These are phyloP conservation scores for Rhineura floridana DNA, from an alignment of 2,113 vertebrate species.

Conservation along the genomic window DNA sequence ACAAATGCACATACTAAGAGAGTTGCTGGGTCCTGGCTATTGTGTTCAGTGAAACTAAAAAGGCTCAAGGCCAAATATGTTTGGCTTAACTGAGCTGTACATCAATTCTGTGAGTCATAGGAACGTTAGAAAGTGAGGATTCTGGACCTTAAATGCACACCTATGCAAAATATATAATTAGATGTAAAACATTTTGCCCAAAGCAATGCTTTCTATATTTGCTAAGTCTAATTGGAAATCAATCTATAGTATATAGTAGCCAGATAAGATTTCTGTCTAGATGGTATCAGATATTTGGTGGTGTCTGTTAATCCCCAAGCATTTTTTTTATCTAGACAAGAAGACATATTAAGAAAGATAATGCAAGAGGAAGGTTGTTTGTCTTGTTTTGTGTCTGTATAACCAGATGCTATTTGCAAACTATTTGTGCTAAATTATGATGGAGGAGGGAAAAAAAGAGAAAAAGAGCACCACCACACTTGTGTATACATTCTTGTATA, in stretches of 20 bases:
- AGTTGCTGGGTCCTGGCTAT: neutral
- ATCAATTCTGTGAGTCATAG: neutral
- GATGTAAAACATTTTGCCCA: neutral
- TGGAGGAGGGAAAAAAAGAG: neutral
- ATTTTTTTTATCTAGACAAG: neutral
- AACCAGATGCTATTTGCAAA: neutral
- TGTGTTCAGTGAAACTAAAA: neutral
- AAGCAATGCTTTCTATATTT: constrained; percentile 20
- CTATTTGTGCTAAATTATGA: neutral
- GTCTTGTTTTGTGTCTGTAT: neutral
- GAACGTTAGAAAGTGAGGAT: neutral
- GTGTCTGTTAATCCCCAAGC: constrained; percentile 3
- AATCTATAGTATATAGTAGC: neutral
- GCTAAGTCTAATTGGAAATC: neutral
- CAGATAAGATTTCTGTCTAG: neutral
- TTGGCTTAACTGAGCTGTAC: neutral
- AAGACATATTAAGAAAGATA: neutral
- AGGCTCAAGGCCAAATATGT: neutral
- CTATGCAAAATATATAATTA: neutral
- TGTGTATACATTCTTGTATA: no score
- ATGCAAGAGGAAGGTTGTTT: neutral
- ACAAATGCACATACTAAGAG: neutral
- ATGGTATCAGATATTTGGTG: constrained; percentile 6
- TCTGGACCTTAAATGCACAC: neutral
- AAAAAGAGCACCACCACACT: neutral